Conservation (phyloP, 2,113 vertebrate genomes). For the Cricetomys ansorgei region DNA sequence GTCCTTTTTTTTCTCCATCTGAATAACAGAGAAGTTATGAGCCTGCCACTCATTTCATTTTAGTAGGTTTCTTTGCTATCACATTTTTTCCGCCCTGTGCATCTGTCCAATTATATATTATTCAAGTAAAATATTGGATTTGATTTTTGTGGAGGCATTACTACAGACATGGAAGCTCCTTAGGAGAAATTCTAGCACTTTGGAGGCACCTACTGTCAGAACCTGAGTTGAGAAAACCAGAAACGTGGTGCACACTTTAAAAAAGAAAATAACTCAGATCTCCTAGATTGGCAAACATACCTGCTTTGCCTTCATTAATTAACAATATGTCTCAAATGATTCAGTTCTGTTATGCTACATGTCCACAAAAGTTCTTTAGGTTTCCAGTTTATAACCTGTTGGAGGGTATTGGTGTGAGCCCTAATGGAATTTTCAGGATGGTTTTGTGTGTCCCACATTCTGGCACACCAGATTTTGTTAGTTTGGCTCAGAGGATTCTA, state of each 20-base stretch:
- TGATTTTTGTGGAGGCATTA: background rate
- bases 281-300: background rate
- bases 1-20: background rate
- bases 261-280: background rate
- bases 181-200: background rate
- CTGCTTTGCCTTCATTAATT: conserved; percentile 38
- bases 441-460: background rate
- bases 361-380: background rate
- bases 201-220: background rate
- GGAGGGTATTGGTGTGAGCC: background rate
- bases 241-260: background rate
- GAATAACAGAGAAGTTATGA: background rate
- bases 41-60: background rate
- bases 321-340: background rate
- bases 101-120: background rate
- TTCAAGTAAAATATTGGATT: conserved; percentile 41
- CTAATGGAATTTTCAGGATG: background rate
- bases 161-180: background rate
- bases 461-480: background rate
- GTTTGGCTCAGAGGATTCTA: background rate
- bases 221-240: background rate
- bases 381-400: background rate
- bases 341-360: background rate
- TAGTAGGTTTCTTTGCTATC: background rate
- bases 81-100: background rate